A percentile compares a stretch with the other conserved stretches of the same genome.
These are phyloP conservation scores for Carterocephalus palaemon DNA, from an alignment of 2,888 invertebrate species.

Conservation along the genomic window DNA sequence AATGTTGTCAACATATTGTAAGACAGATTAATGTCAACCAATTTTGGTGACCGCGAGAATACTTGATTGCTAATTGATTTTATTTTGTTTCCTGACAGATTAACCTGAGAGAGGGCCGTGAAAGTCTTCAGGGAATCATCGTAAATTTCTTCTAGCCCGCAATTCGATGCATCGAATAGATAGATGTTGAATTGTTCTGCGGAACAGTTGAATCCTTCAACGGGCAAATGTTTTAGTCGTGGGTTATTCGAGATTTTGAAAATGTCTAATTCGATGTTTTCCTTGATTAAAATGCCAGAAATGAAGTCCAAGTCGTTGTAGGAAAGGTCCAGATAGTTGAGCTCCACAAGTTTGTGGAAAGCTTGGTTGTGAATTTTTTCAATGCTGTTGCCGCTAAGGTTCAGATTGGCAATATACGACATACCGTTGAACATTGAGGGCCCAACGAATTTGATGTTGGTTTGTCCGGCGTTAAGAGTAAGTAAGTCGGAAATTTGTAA, in stretches of 20 bases:
- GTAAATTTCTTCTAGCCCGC: slow-evolving; percentile 81
- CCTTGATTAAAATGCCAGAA: slow-evolving; percentile 83
- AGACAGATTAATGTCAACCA: slow-evolving; percentile 85
- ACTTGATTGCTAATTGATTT: slow-evolving; percentile 76
- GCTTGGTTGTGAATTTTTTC: slow-evolving; percentile 83
- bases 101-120: slow-evolving; percentile 82
- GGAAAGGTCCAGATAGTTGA: slow-evolving; percentile 86
- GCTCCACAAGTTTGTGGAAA: slow-evolving; percentile 81
- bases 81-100: slow-evolving; percentile 83
- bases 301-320: slow-evolving; percentile 84
- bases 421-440: slow-evolving; percentile 82
- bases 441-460: slow-evolving; percentile 81
- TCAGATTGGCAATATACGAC: slow-evolving; percentile 81
- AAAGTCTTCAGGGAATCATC: slow-evolving; percentile 84
- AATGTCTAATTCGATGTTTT: slow-evolving; percentile 83
- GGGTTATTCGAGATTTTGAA: slow-evolving; percentile 86
- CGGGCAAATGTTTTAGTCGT: slow-evolving; percentile 82
- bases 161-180: slow-evolving; percentile 85
- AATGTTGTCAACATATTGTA: slow-evolving; percentile 82
- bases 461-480: slow-evolving; percentile 83
- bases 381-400: slow-evolving; percentile 84
- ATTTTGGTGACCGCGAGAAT: slow-evolving; percentile 75
- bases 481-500: slow-evolving; percentile 81
- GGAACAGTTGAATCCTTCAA: slow-evolving; percentile 81
- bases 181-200: slow-evolving; percentile 81